Evolutionary conservation across 2,888 invertebrate genomes (phyloP).

Genomic region (Syrphus vitripennis): DNA sequence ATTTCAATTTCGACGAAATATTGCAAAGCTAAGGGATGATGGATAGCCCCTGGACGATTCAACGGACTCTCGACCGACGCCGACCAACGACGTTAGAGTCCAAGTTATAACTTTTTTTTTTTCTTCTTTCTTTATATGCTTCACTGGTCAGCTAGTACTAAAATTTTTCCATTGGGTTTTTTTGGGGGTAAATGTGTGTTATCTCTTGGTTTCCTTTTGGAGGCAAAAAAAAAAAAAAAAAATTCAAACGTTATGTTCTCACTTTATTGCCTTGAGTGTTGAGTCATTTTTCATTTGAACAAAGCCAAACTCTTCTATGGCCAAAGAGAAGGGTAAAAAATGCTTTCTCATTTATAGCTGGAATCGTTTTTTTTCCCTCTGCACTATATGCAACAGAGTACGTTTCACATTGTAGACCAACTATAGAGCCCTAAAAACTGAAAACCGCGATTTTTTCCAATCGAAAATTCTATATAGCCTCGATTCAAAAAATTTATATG

Average conservation of each 20-base stretch:
- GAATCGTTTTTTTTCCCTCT: background rate
- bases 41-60: conserved; percentile 2
- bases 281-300: conserved; percentile 66
- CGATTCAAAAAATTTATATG: background rate
- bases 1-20: conserved; percentile 68
- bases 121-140: conserved; percentile 1
- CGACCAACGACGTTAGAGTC: background rate
- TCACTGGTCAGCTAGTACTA: conserved; percentile 28
- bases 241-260: conserved; percentile 41
- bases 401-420: background rate
- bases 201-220: conserved; percentile 29
- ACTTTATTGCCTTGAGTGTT: conserved; percentile 62
- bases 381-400: background rate
- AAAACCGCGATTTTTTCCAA: conserved; percentile 55
- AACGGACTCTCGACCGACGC: too few relatives aligned
- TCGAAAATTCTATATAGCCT: conserved; percentile 21
- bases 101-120: background rate
- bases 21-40: conserved; percentile 60
- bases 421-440: conserved; percentile 15
- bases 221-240: background rate
- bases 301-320: background rate
- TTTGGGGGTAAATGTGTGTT: conserved; percentile 15
- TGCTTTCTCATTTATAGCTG: background rate
- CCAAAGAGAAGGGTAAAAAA: conserved; percentile 27
- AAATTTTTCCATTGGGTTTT: background rate